Evolutionary conservation across 1,140 invertebrate species (phyloP).

Genomic region (Gonatopus flavifemur): DNA sequence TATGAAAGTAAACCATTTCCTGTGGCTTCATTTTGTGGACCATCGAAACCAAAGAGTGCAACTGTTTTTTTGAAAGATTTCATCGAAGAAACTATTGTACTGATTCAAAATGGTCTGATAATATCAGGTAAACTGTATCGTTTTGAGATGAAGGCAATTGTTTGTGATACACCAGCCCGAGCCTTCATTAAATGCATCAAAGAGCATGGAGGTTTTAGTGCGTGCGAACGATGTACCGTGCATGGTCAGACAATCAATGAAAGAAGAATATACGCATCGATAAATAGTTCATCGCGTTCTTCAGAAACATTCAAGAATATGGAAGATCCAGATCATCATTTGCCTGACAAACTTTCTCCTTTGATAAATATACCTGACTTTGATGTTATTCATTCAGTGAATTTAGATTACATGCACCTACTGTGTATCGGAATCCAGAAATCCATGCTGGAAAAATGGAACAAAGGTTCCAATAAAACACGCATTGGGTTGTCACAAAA

Average conservation of each 20-base stretch:
- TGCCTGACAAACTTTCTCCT: not conserved
- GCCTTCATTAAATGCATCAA: constrained; percentile 14
- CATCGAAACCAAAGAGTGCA: constrained; percentile 3
- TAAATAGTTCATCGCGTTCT: not conserved
- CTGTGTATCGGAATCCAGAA: not conserved
- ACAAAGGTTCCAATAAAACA: not conserved
- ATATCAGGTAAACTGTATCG: not conserved
- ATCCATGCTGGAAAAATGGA: not conserved
- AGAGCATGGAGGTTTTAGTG: constrained; percentile 9
- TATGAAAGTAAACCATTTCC: not conserved
- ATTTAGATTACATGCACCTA: not conserved
- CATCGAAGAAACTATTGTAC: not conserved
- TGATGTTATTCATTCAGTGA: not conserved
- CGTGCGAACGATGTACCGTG: constrained; percentile 6
- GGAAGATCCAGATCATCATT: not conserved
- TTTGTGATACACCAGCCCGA: too few relatives aligned
- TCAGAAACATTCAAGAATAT: not conserved
- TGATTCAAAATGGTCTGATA: constrained; percentile 4
- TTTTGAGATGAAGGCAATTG: constrained; percentile 5
- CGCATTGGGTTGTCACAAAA: not conserved
- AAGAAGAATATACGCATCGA: not conserved
- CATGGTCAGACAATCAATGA: not conserved
- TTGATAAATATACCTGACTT: not conserved
- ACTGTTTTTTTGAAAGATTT: constrained; percentile 12
- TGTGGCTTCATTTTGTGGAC: constrained; percentile 10